Conservation (phyloP, 1,140 invertebrate species). For the Eufriesea mexicana region DNA sequence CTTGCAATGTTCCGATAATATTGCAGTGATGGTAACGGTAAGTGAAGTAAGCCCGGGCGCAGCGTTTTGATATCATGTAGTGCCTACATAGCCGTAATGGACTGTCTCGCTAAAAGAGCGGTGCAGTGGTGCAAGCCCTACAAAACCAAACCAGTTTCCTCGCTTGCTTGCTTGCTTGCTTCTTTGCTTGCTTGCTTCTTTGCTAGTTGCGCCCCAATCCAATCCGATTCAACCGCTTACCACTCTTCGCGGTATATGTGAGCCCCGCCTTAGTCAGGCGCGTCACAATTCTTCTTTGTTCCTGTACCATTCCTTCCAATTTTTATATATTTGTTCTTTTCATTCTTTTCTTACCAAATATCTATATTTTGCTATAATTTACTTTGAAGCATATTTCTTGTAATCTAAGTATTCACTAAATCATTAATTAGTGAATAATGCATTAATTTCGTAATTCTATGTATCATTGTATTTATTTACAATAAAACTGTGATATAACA, state of each 20-base stretch:
- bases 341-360: not conserved
- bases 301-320: not conserved
- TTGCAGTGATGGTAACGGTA: conserved; percentile 70
- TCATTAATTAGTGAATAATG: not conserved
- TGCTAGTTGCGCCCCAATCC: conserved; percentile 78
- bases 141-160: conserved; percentile 82
- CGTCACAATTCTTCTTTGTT: conserved; percentile 51
- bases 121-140: conserved; percentile 81
- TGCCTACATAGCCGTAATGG: conserved; percentile 83
- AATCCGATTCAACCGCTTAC: conserved; percentile 80
- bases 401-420: too few relatives aligned
- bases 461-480: not conserved
- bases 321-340: not conserved
- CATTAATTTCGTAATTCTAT: not conserved
- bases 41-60: conserved; percentile 76
- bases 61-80: conserved; percentile 80
- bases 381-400: not conserved
- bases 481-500: not conserved
- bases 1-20: conserved; percentile 70
- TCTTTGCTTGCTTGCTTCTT: conserved; percentile 34
- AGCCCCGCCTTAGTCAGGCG: conserved; percentile 80
- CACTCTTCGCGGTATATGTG: conserved; percentile 76
- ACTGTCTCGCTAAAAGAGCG: conserved; percentile 81
- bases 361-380: not conserved
- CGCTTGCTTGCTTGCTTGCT: conserved; percentile 62